A percentile compares a stretch with the other conserved stretches of the same genome.
Evolutionary conservation across 2,797 vertebrate species (phyloP).

Genomic region (Malacoraja senta): DNA sequence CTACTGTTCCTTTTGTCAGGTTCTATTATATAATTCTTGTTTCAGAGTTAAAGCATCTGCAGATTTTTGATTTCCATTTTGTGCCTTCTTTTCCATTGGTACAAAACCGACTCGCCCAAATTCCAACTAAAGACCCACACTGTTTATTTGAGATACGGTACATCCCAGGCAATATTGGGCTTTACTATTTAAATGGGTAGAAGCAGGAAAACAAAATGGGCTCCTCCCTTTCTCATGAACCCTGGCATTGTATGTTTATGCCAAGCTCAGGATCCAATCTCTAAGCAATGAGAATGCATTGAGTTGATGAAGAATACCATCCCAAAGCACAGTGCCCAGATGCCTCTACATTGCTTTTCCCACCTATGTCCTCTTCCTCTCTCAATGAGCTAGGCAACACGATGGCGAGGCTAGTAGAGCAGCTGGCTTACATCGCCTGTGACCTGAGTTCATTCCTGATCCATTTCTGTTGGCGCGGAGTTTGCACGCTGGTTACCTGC

Average conservation of each 20-base stretch:
- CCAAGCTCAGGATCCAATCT: background rate
- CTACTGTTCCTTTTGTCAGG: too few relatives aligned
- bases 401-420: too few relatives aligned
- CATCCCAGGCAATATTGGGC: background rate
- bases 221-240: background rate
- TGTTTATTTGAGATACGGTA: background rate
- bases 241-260: background rate
- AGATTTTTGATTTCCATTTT: too few relatives aligned
- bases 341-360: background rate
- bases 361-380: background rate
- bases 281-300: background rate
- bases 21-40: too few relatives aligned
- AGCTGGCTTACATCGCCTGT: too few relatives aligned
- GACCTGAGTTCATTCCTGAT: too few relatives aligned
- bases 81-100: background rate
- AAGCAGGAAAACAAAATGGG: background rate
- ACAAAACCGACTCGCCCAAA: background rate
- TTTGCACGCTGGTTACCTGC: too few relatives aligned
- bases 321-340: too few relatives aligned
- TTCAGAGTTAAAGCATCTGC: too few relatives aligned
- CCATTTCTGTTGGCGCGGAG: too few relatives aligned
- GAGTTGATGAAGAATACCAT: too few relatives aligned
- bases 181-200: background rate
- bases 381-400: background rate
- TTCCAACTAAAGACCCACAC: background rate